phyloP scores from a whole-genome alignment of 53 echinoderm and acorn worm species.

The Paelopatides confundens region DNA sequence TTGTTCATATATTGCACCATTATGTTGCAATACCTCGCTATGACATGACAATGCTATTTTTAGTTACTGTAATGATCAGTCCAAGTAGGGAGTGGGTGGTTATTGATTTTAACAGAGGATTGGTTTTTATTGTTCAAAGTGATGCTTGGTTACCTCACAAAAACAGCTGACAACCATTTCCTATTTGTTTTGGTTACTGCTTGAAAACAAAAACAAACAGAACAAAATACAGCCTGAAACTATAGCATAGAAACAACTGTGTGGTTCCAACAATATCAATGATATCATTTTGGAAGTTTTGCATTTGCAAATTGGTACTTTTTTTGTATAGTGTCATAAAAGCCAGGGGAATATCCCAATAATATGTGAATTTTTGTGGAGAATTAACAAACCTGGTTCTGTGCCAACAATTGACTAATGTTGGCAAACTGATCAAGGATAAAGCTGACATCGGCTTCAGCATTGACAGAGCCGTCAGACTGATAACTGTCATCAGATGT shows the following conservation, averaged over 20 bases:
- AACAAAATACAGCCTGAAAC: no score
- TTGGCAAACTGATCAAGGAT: slow-evolving; percentile 1
- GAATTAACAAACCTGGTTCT: not conserved
- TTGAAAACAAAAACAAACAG: not conserved
- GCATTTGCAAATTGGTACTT: no score
- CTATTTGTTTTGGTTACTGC: not conserved
- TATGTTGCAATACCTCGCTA: not conserved
- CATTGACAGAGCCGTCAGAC: not conserved
- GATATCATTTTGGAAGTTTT: no score
- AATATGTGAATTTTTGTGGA: not conserved
- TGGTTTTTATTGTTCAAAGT: not conserved
- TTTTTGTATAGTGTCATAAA: no score
- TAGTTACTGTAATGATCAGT: not conserved
- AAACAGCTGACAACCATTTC: not conserved
- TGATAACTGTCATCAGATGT: slow-evolving; percentile 24
- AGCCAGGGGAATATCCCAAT: no score
- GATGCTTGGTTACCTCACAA: not conserved
- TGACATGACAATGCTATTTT: not conserved
- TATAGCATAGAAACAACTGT: no score
- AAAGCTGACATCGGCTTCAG: not conserved
- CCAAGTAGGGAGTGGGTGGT: not conserved
- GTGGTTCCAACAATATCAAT: no score
- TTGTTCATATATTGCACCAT: not conserved
- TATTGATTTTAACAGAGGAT: not conserved
- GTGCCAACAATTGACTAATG: not conserved